Conservation (phyloP, 2,113 vertebrate genomes). For the Hystrix cristata region DNA sequence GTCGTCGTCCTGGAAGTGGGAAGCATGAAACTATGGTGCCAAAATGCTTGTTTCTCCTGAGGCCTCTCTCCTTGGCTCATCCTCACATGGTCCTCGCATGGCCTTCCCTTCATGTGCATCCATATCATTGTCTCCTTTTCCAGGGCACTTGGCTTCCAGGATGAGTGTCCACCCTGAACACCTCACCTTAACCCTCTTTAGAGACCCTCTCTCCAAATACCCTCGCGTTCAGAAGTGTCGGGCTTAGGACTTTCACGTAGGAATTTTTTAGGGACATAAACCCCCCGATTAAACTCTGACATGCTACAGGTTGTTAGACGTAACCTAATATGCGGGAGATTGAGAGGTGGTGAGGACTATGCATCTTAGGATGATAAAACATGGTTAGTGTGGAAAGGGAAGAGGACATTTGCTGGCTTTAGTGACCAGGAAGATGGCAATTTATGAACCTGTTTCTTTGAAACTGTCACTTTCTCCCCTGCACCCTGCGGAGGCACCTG, state of each 20-base stretch:
- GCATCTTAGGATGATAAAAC: background rate
- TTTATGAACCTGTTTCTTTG: background rate
- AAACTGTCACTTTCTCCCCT: background rate
- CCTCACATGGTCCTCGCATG: background rate
- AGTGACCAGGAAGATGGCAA: background rate
- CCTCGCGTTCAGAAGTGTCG: background rate
- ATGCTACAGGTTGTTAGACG: background rate
- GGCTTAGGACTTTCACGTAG: background rate
- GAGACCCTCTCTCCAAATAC: background rate
- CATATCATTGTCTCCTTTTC: background rate
- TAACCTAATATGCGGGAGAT: background rate
- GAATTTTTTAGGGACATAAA: background rate
- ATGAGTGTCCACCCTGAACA: background rate
- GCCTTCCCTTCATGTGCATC: background rate
- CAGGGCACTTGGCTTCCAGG: background rate
- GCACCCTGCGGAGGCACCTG: background rate
- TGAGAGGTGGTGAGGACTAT: background rate
- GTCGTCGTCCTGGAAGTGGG: background rate
- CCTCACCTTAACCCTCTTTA: background rate
- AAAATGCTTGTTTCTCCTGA: background rate
- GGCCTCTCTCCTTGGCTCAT: background rate
- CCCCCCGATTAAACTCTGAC: background rate
- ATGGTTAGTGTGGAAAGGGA: fast-evolving
- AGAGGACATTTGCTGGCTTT: background rate
- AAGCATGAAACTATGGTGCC: background rate